Conservation (phyloP, 2,113 vertebrate species). For the Corythoichthys haematopterus region DNA sequence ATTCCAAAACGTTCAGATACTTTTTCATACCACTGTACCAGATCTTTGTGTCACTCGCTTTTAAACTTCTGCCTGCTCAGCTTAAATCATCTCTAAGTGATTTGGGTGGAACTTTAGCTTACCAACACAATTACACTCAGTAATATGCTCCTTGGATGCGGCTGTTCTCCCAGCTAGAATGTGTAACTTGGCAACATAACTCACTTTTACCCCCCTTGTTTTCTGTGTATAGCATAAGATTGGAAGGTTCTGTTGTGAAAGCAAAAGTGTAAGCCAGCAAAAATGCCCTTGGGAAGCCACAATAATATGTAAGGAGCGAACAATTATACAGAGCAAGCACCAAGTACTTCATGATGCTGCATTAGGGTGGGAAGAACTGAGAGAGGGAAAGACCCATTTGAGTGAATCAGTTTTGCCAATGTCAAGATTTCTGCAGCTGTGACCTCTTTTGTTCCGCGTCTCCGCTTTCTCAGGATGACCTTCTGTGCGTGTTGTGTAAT, state of each 20-base stretch:
- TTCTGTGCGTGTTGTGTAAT: conserved; percentile 37
- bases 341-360: background rate
- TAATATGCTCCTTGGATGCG: too few species aligned
- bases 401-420: conserved; percentile 24
- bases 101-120: too few species aligned
- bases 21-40: too few species aligned
- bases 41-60: too few species aligned
- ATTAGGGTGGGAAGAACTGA: background rate
- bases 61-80: too few species aligned
- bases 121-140: too few species aligned
- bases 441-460: conserved; percentile 27
- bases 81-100: too few species aligned
- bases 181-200: background rate
- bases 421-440: conserved; percentile 42
- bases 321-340: conserved; percentile 4
- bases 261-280: background rate
- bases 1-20: too few species aligned
- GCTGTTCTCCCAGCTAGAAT: background rate
- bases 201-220: background rate
- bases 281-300: conserved; percentile 13
- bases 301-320: conserved; percentile 11
- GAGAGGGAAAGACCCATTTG: background rate
- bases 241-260: background rate
- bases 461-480: conserved; percentile 16
- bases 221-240: background rate